Evolutionary conservation across 2,888 invertebrate genomes (phyloP).

Genomic region (Nemoura dubitans): DNA sequence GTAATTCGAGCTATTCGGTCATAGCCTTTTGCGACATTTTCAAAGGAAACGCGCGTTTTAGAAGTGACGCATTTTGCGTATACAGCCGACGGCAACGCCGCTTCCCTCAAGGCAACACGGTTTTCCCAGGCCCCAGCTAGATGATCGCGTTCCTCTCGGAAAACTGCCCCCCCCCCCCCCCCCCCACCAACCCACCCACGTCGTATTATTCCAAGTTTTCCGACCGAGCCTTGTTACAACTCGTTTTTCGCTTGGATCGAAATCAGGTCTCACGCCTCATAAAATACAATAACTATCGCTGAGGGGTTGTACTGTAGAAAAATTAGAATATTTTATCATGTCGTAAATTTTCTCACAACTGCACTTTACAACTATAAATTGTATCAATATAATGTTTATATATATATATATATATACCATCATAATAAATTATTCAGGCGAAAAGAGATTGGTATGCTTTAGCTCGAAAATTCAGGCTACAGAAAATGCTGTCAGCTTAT

Average conservation of each 20-base stretch:
- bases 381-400: not conserved
- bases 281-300: not conserved
- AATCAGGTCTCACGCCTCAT: constrained; percentile 35
- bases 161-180: not conserved
- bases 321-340: constrained; percentile 7
- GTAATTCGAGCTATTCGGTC: no score
- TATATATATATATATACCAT: no score
- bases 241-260: constrained; percentile 20
- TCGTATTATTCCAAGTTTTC: not conserved
- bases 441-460: not conserved
- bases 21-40: no score
- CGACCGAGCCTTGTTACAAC: not conserved
- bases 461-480: not conserved
- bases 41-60: no score
- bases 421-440: not conserved
- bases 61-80: no score
- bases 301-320: constrained; percentile 3
- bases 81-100: no score
- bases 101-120: no score
- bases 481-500: not conserved
- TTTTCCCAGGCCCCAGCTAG: no score
- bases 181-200: not conserved
- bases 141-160: no score
- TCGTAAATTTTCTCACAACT: not conserved
- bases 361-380: not conserved